Base-by-base conservation (phyloP, 2,888 invertebrate genomes). In the Ceratothoa steindachneri region DNA sequence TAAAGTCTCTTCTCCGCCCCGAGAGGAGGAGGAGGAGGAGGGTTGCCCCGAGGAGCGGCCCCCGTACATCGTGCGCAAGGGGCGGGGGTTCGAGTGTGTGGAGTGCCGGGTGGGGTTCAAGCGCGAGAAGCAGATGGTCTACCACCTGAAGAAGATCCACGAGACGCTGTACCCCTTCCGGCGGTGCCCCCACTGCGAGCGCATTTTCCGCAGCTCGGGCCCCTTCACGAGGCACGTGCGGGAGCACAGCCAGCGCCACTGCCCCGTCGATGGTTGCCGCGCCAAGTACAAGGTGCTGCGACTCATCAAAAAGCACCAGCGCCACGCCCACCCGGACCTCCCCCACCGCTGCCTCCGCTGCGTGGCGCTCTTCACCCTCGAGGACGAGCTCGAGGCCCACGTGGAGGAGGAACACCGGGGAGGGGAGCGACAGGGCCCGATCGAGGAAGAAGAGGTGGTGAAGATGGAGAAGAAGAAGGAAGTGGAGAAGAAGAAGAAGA, bases 71-170 rank as follows among this genome's bases (percentile, higher is more conserved):
- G 41, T 78, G 19, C 73, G 69, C 52, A 73, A 75, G 22, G 75
- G 73, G 19, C 41, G 67, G 1, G 24, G 75, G 27, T 79, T 69
- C 65, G 30, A 70, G 7, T 79, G 78, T 52, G 74, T 72, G 28
- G 76, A 79, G 27, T 79, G 78, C 24, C 72, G 73, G 52, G 29
- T 79, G 1, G 67, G 72, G 15, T 79, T 79, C 65, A 79, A 79
- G 24, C 71, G 75, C 24, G 78, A 79, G 60, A 79, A 74, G 51
- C 73, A 70, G 27, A 73, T 79, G 69, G 76, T 74, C 1, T 79
- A 79, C 30, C 78, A 79, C 41, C 30, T 79, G 72, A 79, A 79
- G 66, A 79, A 79, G 66, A 79, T 79, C 12, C 78, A 79, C 67
- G 78, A 79, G 71, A 76, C 78, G 0, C 12, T 79, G 4, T 79